Evolutionary conservation across 2,797 vertebrate species (phyloP), one percentile per base, ranked within the genome.

Genomic region (Etheostoma perlongum): DNA sequence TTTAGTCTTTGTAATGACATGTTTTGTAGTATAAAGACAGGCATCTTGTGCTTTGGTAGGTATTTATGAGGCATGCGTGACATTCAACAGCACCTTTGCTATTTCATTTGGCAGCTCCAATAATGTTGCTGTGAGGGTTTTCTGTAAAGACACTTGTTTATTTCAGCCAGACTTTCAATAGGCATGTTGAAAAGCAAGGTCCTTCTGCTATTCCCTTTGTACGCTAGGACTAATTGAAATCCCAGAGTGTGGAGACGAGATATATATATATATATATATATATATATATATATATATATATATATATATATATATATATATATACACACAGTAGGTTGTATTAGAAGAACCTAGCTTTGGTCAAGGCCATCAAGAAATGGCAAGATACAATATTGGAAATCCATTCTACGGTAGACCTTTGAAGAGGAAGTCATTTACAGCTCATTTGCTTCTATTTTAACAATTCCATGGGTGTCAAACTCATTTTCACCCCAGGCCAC

Each of bases 351-450:
- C 1, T 10, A 14, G 23, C 33, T 52, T 46, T 25, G 4, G 48
- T 67, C 42, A 27, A 58, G 44, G 44, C 19, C 23, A 27, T 55
- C 27, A 47, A 51, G 61, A 71, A 64, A 47, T 71, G 19, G 8
- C 58, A 48, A 18, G 42, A 8, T 18, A 59, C n/a, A 18, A 30
- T 47, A 74, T 69, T 70, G 67, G 33, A 82, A 84, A 79, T 76
- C 68, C 12, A 72, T 79, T 44, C 4, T 21, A 11, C 12, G 36
- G 10, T 40, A 25, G 42, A 75, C 33, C 52, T 72, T 40, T 67
- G 21, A 83, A 63, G 60, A 67, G 51, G 27, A 77, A 62, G 27
- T 71, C 66, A 65, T 19, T 46, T 61, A 54, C 51, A 46, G 44
- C n/a, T 73, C 25, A 48, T 65, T 60, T 63, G 51, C 5, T 52